Evolutionary conservation across 2,797 vertebrate species (phyloP).

Genomic region (Glyptemys insculpta): DNA sequence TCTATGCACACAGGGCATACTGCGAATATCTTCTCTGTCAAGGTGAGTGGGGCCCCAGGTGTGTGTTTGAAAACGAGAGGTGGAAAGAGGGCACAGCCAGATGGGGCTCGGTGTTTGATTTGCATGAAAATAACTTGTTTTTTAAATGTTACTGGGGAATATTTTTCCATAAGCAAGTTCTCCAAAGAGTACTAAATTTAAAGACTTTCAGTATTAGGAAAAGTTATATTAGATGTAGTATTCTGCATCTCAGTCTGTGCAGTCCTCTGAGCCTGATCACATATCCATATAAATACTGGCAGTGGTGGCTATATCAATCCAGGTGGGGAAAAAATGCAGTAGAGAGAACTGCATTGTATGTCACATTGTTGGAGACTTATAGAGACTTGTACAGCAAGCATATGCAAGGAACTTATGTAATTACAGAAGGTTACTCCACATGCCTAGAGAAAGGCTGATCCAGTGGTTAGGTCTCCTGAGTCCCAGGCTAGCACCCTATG

Average conservation of each 20-base stretch:
- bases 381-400: fast-evolving
- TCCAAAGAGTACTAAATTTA: fast-evolving
- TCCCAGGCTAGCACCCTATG: too few species aligned
- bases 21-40: slow-evolving; percentile 99
- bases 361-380: neutral
- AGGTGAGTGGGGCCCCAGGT: slow-evolving; percentile 82
- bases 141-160: slow-evolving; percentile 27
- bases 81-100: neutral
- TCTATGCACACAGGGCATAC: slow-evolving; percentile 99
- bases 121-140: neutral
- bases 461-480: too few species aligned
- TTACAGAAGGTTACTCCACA: fast-evolving
- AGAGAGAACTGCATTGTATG: neutral
- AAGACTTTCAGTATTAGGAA: neutral
- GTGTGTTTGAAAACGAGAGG: neutral
- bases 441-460: neutral
- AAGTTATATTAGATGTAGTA: neutral
- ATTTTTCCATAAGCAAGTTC: neutral
- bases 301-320: neutral
- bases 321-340: neutral
- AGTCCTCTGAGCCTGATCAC: neutral
- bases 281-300: neutral
- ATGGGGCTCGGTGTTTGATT: neutral
- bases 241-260: neutral
- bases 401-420: fast-evolving